Base-by-base conservation (phyloP, 2,888 invertebrate species). In the Mythimna loreyi region DNA sequence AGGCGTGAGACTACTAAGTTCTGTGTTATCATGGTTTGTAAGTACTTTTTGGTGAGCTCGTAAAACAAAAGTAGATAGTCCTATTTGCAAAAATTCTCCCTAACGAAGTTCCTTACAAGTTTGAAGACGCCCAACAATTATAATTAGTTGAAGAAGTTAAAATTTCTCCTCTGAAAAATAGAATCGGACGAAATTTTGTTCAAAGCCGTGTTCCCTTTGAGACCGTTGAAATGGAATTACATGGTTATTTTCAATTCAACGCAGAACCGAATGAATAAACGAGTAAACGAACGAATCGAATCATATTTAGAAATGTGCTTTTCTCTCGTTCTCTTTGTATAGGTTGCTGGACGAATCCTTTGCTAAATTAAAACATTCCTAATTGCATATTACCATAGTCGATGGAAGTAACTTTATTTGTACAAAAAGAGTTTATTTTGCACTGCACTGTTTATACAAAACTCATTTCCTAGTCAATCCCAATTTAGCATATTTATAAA, bases 181-280 rank as follows among this genome's bases (percentile, higher is more conserved):
- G 43, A 72, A 78, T 61, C 53, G 59, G 69, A 71, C 64, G 62
- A 73, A 68, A 71, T 78, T 66, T 72, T 63, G 77, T 72, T 70
- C 72, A 76, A 78, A 83, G 76, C 74, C 60, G 58, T 67, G 67
- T 62, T 72, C 69, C 78, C 80, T 85, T 88, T 88, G 85, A 81
- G 79, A 79, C 73, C 68, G 80, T 71, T 79, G 79, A 68, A 85
- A 86, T 87, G 72, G 76, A 87, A 86, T 87, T 87, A 86, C 73
- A 83, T 76, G 75, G 79, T 82, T 80, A 84, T 84, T 81, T 84
- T 80, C 80, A 85, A 77, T 83, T 78, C 77, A 79, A 75, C 71
- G 66, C 73, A 78, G 82, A 55, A 70, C 64, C 49, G 75, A 77
- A 65, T 78, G 78, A 83, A 83, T 75, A 82, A 80, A 78, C 72